phyloP scores from a whole-genome alignment of 2,888 invertebrate genomes.

The Amphipoea lucens region DNA sequence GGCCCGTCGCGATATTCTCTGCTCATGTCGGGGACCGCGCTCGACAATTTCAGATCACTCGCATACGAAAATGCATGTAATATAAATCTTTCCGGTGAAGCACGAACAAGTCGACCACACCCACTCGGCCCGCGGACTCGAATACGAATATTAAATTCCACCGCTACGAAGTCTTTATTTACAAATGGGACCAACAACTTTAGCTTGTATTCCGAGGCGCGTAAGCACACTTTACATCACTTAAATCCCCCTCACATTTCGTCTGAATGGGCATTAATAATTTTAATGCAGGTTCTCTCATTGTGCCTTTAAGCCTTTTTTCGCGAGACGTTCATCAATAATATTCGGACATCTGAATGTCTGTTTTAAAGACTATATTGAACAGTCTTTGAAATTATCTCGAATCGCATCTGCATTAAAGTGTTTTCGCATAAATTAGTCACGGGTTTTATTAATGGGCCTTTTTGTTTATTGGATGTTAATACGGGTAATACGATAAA shows the following conservation, averaged over 20 bases:
- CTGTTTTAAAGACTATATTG: slow-evolving; percentile 84
- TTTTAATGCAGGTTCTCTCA: slow-evolving; percentile 88
- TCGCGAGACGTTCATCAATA: slow-evolving; percentile 87
- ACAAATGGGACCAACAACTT: slow-evolving; percentile 81
- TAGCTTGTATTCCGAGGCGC: slow-evolving; percentile 80
- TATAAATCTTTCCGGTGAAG: slow-evolving; percentile 90
- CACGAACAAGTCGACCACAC: slow-evolving; percentile 88
- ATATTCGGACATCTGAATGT: slow-evolving; percentile 88
- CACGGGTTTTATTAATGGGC: slow-evolving; percentile 71
- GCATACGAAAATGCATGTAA: slow-evolving; percentile 89
- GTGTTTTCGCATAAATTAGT: slow-evolving; percentile 79
- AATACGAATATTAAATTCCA: slow-evolving; percentile 90
- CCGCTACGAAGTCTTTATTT: slow-evolving; percentile 86
- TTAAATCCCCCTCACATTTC: slow-evolving; percentile 63
- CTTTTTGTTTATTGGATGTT: slow-evolving; percentile 64
- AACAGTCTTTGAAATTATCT: slow-evolving; percentile 82
- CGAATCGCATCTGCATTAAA: slow-evolving; percentile 79
- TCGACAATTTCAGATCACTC: slow-evolving; percentile 90
- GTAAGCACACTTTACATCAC: slow-evolving; percentile 78
- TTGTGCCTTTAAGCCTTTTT: slow-evolving; percentile 82
- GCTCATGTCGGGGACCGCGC: slow-evolving; percentile 71
- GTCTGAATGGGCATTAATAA: slow-evolving; percentile 87
- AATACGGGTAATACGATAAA: slow-evolving; percentile 45
- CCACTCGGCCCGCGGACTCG: slow-evolving; percentile 87
- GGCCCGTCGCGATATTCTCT: slow-evolving; percentile 69